Percentiles rank a stretch among this genome's conserved stretches.
Conservation (phyloP, 2,113 vertebrate species). For the Protomyctophum bolini region DNA sequence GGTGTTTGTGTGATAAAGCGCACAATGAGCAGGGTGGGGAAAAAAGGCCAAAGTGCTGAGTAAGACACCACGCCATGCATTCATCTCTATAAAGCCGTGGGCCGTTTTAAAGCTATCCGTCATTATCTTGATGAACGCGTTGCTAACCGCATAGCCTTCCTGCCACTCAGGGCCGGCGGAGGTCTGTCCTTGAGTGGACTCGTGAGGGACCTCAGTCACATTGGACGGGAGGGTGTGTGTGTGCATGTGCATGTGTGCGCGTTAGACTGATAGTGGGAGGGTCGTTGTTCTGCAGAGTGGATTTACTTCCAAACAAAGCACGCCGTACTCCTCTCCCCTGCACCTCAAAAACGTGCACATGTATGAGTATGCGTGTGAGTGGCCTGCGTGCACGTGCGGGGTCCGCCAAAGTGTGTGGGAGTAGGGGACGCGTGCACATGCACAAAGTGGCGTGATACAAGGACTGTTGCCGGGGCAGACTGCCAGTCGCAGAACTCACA, state of each 20-base stretch:
- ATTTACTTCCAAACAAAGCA: slow-evolving; percentile 57
- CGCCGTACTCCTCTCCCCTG: background rate
- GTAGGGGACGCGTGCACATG: background rate
- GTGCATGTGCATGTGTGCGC: background rate
- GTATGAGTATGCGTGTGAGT: slow-evolving; percentile 24
- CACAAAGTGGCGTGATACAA: slow-evolving; percentile 14
- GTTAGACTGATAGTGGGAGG: background rate
- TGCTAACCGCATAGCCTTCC: slow-evolving; percentile 65
- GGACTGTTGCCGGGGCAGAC: slow-evolving; percentile 24
- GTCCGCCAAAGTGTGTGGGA: slow-evolving; percentile 4
- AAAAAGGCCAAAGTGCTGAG: slow-evolving; percentile 77
- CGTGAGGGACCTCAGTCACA: slow-evolving; percentile 35
- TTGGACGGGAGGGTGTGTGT: slow-evolving; percentile 10
- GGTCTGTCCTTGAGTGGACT: slow-evolving; percentile 73
- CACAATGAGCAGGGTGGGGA: slow-evolving; percentile 34
- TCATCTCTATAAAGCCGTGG: slow-evolving; percentile 79
- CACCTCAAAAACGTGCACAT: slow-evolving; percentile 11
- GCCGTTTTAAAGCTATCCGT: slow-evolving; percentile 84
- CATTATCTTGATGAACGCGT: slow-evolving; percentile 83
- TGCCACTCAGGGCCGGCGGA: slow-evolving; percentile 67
- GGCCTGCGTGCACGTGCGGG: slow-evolving; percentile 5
- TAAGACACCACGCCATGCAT: slow-evolving; percentile 80
- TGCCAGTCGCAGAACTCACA: slow-evolving; percentile 51
- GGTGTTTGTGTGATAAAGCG: slow-evolving; percentile 78
- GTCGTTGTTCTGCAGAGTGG: slow-evolving; percentile 57